Evolutionary conservation across 2,113 vertebrate genomes (phyloP), one percentile per base, ranked within the genome.

Genomic region (Ictalurus punctatus): DNA sequence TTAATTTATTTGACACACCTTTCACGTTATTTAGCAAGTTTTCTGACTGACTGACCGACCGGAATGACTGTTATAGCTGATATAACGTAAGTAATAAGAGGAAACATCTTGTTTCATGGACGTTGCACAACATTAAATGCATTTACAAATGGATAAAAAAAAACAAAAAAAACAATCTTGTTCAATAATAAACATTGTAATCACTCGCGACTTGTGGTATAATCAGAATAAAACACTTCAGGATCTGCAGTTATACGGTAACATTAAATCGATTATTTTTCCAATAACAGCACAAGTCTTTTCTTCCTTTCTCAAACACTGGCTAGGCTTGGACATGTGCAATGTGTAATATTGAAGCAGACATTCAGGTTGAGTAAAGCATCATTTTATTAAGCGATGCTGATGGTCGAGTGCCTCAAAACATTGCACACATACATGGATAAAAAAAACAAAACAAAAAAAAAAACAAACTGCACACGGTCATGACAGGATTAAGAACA

Each of bases 351-450:
- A 69, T 30, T 48, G 48, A 67, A 90, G 63, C 40, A 81, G 74
- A 86, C n/a, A 87, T 54, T 59, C 34, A 88, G 61, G 54, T 67
- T 73, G 88, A 90, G 89, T 86, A 95, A 94, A 95, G 95, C 94
- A 95, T 95, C 93, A 94, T 95, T 95, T 94, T 92, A 95, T 95
- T 95, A 93, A 95, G 94, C 93, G 93, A 95, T 87, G 92, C 92
- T 94, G 92, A 94, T 94, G 94, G 92, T 94, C 95, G 90, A 93
- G 94, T 94, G 92, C 93, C 79, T 81, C 48, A 69, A 79, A 88
- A 88, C 81, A 94, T 90, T 90, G 83, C 84, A 94, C 94, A 90
- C 65, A 92, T 93, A 93, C 91, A 94, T 91, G 89, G 93, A 48
- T 48, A 8, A 44, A 44, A 44, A 44, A 44, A 40, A 40, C 40